A percentile compares a stretch with the other conserved stretches of the same genome.
Conservation (phyloP, 2,888 invertebrate genomes). For the Melitaea athalia region DNA sequence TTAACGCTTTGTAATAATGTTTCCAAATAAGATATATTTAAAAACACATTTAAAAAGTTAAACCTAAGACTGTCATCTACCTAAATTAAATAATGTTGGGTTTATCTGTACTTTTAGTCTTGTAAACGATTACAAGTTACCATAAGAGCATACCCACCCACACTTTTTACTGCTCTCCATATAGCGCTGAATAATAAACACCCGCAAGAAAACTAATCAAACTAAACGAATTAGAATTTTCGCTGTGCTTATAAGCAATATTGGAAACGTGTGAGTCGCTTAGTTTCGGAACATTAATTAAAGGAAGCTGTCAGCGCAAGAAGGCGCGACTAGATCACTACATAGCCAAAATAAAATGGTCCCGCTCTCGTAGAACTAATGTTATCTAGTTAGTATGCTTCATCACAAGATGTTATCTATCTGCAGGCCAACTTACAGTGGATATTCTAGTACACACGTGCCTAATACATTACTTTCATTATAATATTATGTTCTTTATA, state of each 20-base stretch:
- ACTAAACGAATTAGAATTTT: constrained; percentile 56
- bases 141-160: neutral
- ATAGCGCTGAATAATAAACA: neutral
- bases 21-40: too few species aligned
- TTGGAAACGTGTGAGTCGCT: constrained; percentile 56
- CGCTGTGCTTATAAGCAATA: constrained; percentile 58
- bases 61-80: too few species aligned
- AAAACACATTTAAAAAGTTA: too few species aligned
- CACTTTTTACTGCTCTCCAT: constrained; percentile 6
- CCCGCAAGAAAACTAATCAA: constrained; percentile 47
- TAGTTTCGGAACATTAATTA: constrained; percentile 69
- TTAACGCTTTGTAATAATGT: too few species aligned
- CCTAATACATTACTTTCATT: constrained; percentile 56
- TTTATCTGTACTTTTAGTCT: neutral
- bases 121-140: neutral
- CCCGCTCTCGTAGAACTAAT: constrained; percentile 40
- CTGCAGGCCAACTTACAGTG: neutral
- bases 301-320: constrained; percentile 75
- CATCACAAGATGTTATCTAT: neutral
- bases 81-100: too few species aligned
- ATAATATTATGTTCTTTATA: constrained; percentile 11
- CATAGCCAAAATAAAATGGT: constrained; percentile 56
- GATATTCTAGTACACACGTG: constrained; percentile 50
- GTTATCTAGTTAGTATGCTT: constrained; percentile 25
- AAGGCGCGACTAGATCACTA: constrained; percentile 69